These are phyloP conservation scores for Andrena hattorfiana DNA, from an alignment of 2,888 invertebrate genomes.

Conservation along the genomic window DNA sequence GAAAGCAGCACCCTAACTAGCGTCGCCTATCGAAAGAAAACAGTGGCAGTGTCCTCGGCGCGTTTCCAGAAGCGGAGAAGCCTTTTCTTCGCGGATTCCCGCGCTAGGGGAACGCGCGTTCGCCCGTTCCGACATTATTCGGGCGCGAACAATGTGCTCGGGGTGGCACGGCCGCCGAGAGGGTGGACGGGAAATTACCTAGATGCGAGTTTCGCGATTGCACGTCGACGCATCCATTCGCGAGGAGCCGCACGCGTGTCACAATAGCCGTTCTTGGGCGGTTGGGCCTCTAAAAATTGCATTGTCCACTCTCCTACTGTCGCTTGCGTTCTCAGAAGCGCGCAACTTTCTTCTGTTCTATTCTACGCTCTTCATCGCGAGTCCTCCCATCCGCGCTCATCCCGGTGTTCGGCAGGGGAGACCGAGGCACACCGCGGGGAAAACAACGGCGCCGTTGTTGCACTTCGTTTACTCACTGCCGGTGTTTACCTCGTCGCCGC, in stretches of 20 bases:
- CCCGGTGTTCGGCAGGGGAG: slow-evolving; percentile 30
- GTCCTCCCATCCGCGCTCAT: slow-evolving; percentile 1
- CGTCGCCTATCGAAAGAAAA: slow-evolving; percentile 43
- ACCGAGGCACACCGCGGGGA: slow-evolving; percentile 40
- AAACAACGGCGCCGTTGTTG: slow-evolving; percentile 68
- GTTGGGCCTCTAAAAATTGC: slow-evolving; percentile 73
- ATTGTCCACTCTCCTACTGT: slow-evolving; percentile 56
- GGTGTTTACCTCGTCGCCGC: slow-evolving; percentile 63
- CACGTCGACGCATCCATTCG: slow-evolving; percentile 27
- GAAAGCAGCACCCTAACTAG: slow-evolving; percentile 45
- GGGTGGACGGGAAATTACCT: slow-evolving; percentile 53
- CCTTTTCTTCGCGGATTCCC: slow-evolving; percentile 12
- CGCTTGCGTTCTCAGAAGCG: slow-evolving; percentile 11
- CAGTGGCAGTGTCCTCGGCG: slow-evolving; percentile 36
- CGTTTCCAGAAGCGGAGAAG: slow-evolving; percentile 21
- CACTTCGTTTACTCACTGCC: slow-evolving; percentile 65
- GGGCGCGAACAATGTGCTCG: slow-evolving; percentile 55
- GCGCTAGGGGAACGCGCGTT: slow-evolving; percentile 26
- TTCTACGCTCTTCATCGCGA: slow-evolving; percentile 16
- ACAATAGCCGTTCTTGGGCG: slow-evolving; percentile 68
- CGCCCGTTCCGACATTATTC: slow-evolving; percentile 50
- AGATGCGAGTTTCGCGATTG: slow-evolving; percentile 37
- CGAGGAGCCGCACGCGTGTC: neutral
- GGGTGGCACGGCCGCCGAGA: slow-evolving; percentile 15
- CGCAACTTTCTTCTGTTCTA: neutral